Conservation (phyloP, 2,113 vertebrate species). For the Engraulis encrasicolus region DNA sequence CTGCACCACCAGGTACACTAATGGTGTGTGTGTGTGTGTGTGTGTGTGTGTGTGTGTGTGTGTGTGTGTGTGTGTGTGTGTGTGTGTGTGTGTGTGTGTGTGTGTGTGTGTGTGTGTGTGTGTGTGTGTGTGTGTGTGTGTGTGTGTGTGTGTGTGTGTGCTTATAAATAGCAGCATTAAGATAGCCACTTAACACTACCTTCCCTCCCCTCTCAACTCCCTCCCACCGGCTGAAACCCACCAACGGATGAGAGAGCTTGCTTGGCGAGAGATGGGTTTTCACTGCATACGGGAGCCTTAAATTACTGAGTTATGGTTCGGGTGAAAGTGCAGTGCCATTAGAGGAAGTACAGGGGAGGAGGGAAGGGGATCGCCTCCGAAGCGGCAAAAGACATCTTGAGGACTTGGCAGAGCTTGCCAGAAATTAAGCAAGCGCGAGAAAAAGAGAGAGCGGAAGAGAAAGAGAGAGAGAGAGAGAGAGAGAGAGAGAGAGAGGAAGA, state of each 20-base stretch:
- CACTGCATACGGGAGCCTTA: conserved; percentile 34
- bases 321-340: conserved; percentile 32
- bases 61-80: conserved; percentile 22
- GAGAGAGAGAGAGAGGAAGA: conserved; percentile 32
- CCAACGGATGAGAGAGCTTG: not conserved
- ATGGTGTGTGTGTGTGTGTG: conserved; percentile 22
- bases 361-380: not conserved
- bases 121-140: conserved; percentile 26
- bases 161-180: conserved; percentile 40
- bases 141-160: conserved; percentile 23
- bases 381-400: conserved; percentile 31
- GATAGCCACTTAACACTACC: conserved; percentile 4
- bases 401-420: conserved; percentile 17
- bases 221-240: conserved; percentile 26
- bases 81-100: conserved; percentile 28
- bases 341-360: conserved; percentile 9
- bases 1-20: conserved; percentile 30
- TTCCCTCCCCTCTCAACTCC: no score
- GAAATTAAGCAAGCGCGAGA: conserved; percentile 24
- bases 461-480: conserved; percentile 20
- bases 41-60: conserved; percentile 27
- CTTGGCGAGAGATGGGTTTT: conserved; percentile 26
- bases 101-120: conserved; percentile 24
- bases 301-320: conserved; percentile 29
- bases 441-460: conserved; percentile 22